Evolutionary conservation across 2,113 vertebrate species (phyloP), one percentile per base, ranked within the genome.

Genomic region (Anolis sagrei): DNA sequence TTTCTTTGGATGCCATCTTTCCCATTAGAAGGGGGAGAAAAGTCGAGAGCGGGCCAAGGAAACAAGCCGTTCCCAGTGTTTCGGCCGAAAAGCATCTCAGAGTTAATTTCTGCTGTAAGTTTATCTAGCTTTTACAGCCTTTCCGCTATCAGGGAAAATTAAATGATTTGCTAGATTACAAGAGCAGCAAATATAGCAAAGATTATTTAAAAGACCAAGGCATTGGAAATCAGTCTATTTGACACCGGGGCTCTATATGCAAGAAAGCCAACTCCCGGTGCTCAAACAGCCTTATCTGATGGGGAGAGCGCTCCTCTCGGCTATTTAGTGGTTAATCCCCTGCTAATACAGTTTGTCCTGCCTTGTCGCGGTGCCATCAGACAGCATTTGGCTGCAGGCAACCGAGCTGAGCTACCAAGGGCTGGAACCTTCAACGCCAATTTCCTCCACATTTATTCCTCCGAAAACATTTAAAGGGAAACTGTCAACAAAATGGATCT

Each of bases 51-150:
- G 86, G 89, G 88, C 83, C 86, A 83, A 93, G 91, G 58, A 72
- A 88, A 87, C 0, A 34, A 78, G 87, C 83, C 91, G 89, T 76
- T 84, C 54, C 89, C 89, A 75, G 84, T 81, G 88, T 91, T 93
- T 94, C 83, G 79, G 82, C 78, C 80, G 77, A 51, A 32, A 79
- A 48, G 39, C 77, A 89, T 79, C 79, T 95, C 77, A 8, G 0
- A 93, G 87, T 84, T 93, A 69, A 94, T 95, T 92, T 94, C 79
- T 93, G 93, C 81, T 69, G 54, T 85, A 95, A 93, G 80, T 93
- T 88, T 94, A 93, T 95, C 94, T 94, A 93, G 93, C 80, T 95
- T 92, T 94, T 90, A 95, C 86, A 93, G 93, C 89, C 93, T 91
- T 95, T 93, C 91, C 91, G 72, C 89, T 94, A 94, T 94, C 91